Evolutionary conservation across 2,888 invertebrate genomes (phyloP), one percentile per base, ranked within the genome.

Genomic region (Dryobotodes eremita): DNA sequence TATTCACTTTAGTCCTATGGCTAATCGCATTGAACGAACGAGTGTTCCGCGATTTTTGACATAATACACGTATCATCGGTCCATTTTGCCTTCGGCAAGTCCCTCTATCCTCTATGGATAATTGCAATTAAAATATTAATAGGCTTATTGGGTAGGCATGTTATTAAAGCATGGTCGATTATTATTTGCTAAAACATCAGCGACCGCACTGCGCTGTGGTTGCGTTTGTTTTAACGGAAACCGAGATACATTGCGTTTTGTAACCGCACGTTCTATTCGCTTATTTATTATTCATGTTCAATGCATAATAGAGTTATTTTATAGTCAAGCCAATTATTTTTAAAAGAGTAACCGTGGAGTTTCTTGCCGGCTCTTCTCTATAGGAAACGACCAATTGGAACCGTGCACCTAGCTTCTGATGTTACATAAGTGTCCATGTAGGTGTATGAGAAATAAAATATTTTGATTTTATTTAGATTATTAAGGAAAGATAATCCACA

Each of bases 161-260:
- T 53, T 76, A 80, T 78, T 70, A 55, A 50, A 84, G 42, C 42
- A 10, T 46, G 36, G n/a, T 7, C 50, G 68, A 85, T 75, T 75
- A 79, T 86, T 75, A 71, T 72, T 77, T 42, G n/a, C n/a, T n/a
- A 64, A 73, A 82, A 84, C 87, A 84, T 82, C 71, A 75, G 71
- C 46, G 42, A 76, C 82, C 84, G 59, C 81, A 79, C 31, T 66
- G 62, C 62, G 55, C 50, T 85, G 83, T 59, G 85, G 85, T 80
- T 26, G n/a, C 68, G 50, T 80, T 82, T 87, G 79, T 88, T 88
- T 88, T 79, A 87, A 85, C 82, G 79, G 75, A 81, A 80, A 82
- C 83, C 82, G 75, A 82, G 75, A 83, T 84, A 81, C 83, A 83
- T 82, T 81, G 73, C 80, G 64, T 79, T 71, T 46, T 31, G 48